Evolutionary conservation across 2,797 vertebrate genomes (phyloP), one percentile per base, ranked within the genome.

Genomic region (Benthosema pterotum): DNA sequence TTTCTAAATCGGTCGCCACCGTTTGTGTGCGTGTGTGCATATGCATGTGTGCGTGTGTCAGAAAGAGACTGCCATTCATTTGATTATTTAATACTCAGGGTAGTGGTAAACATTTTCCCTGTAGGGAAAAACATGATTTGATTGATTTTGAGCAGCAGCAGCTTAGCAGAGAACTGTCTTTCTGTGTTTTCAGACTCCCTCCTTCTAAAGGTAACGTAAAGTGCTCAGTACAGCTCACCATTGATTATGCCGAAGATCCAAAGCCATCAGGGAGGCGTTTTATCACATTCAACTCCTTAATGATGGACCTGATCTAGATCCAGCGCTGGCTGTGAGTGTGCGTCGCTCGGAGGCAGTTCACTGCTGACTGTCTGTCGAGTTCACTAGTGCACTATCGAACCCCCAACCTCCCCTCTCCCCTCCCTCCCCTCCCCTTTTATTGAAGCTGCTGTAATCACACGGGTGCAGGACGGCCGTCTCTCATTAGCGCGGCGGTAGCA

Each of bases 391-490:
- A 19, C 56, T 42, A 38, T 38, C 69, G 19, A 32, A 72, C 73
- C 78, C 67, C n/a, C n/a, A n/a, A n/a, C n/a, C n/a, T n/a, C n/a
- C n/a, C n/a, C n/a, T n/a, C n/a, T n/a, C n/a, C n/a, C n/a, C n/a
- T n/a, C n/a, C n/a, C n/a, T n/a, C n/a, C n/a, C n/a, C 50, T 55
- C 65, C 80, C 77, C 72, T 52, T 65, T 79, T 84, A 83, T 83
- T 77, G 82, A 87, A 85, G 83, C 80, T 46, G 65, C 80, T 77
- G 78, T 88, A 92, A 91, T 91, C 86, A 79, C 83, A 63, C 65
- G 61, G 11, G 50, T 57, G 69, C 84, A 88, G 87, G 74, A 84
- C 32, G 72, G 80, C 89, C 85, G 64, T 75, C 76, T 83, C 84
- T 91, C 85, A 90, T 94, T 93, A 91, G 83, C 71, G 57, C 62